phyloP scores from a whole-genome alignment of 2,113 vertebrate genomes.

The Phyllopteryx taeniolatus region DNA sequence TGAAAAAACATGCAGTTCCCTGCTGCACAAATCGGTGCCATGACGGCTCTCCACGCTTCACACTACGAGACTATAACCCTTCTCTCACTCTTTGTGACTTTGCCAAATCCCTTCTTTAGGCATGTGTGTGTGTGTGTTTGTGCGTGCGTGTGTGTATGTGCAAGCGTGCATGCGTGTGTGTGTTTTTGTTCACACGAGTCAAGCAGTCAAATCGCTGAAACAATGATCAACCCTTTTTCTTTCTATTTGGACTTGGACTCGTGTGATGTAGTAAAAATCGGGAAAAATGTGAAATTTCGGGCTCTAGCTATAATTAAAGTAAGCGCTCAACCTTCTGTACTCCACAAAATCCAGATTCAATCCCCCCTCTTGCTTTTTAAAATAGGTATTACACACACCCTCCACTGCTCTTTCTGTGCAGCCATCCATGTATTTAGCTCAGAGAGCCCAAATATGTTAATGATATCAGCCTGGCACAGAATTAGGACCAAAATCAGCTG shows the following conservation, averaged over 20 bases:
- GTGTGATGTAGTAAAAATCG: slow-evolving; percentile 16
- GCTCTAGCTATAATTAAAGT: slow-evolving; percentile 15
- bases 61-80: slow-evolving; percentile 46
- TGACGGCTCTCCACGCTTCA: slow-evolving; percentile 20
- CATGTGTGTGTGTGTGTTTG: slow-evolving; percentile 49
- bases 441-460: slow-evolving; percentile 24
- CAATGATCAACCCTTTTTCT: slow-evolving; percentile 46
- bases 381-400: slow-evolving; percentile 48
- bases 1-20: slow-evolving; percentile 34
- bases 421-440: slow-evolving; percentile 21
- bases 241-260: slow-evolving; percentile 27
- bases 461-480: slow-evolving; percentile 37
- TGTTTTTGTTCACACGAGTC: slow-evolving; percentile 21
- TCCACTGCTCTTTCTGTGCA: slow-evolving; percentile 40
- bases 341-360: slow-evolving; percentile 32
- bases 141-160: slow-evolving; percentile 38
- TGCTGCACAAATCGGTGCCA: slow-evolving; percentile 30
- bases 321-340: slow-evolving; percentile 23
- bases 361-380: slow-evolving; percentile 56
- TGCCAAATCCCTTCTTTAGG: slow-evolving; percentile 59
- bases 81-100: slow-evolving; percentile 33
- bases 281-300: slow-evolving; percentile 22
- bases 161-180: slow-evolving; percentile 35
- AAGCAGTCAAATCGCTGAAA: slow-evolving; percentile 47
- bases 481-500: slow-evolving; percentile 44